Evolutionary conservation across 2,797 vertebrate genomes (phyloP), one percentile per base, ranked within the genome.

Genomic region (Glossophaga mutica): DNA sequence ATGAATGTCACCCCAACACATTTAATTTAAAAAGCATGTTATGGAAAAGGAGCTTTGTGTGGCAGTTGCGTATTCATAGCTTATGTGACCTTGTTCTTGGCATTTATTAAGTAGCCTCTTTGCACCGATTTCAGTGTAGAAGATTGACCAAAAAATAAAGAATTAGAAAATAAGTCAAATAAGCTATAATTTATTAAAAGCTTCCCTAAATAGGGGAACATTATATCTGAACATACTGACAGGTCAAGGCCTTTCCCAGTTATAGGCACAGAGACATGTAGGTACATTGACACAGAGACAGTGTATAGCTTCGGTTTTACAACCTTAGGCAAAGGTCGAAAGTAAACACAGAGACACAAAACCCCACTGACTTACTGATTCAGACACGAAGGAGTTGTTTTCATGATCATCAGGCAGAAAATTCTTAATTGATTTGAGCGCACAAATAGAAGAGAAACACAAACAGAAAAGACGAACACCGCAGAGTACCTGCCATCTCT

Each of bases 121-220:
- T 95, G 50, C 48, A 73, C 24, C 90, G 90, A 93, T 94, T 96
- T 96, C 71, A 95, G 11, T 74, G 70, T 32, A 78, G 79, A 90
- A 85, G 67, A 92, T 16, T 74, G 81, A n/a, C 62, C n/a, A n/a
- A 65, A 62, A 65, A 65, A 29, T 29, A 32, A 6, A 29, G 4
- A 65, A 65, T 12, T 16, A 65, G 59, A 16, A 32, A 32, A n/a
- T 65, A n/a, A 65, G 8, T 65, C 62, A n/a, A 65, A n/a, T n/a
- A 88, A 83, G 70, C 44, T 83, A 2, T 50, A 90, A 94, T 71
- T 86, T 70, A 78, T 55, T 77, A 70, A 81, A 94, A 62, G 42
- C 39, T 19, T 24, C 19, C 29, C 89, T 22, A 78, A 90, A 62
- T 14, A 65, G n/a, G 55, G 10, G 82, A 77, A 18, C 26, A 74